Conservation (phyloP, 2,797 vertebrate species). For the Echiichthys vipera region DNA sequence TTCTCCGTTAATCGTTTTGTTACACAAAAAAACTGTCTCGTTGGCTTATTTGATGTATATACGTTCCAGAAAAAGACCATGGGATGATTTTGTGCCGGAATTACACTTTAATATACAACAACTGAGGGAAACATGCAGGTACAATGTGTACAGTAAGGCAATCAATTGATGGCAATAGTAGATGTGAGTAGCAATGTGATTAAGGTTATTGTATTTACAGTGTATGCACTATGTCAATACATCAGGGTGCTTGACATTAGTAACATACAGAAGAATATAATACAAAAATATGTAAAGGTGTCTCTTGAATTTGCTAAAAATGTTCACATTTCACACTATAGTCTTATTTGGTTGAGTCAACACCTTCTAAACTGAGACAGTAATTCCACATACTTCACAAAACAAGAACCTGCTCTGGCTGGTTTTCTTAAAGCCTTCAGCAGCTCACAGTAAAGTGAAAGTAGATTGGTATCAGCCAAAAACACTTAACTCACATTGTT, state of each 20-base stretch:
- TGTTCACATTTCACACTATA: not conserved
- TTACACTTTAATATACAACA: not conserved
- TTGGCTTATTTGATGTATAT: too few species aligned
- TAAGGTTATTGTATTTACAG: not conserved
- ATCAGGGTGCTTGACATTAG: not conserved
- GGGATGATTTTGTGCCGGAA: too few species aligned
- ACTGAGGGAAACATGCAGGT: not conserved
- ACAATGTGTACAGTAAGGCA: not conserved
- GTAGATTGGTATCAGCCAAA: not conserved
- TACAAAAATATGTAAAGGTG: not conserved
- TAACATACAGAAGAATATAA: not conserved
- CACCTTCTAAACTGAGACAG: too few species aligned
- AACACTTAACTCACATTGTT: constrained; percentile 8
- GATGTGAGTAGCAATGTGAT: not conserved
- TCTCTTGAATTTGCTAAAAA: not conserved
- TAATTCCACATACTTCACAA: not conserved
- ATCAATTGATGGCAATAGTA: not conserved
- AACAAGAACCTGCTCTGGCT: not conserved
- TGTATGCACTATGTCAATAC: not conserved
- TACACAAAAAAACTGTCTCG: too few species aligned
- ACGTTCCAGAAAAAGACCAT: too few species aligned
- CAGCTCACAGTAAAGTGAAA: not conserved
- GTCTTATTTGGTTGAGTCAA: not conserved
- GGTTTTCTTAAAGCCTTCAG: not conserved
- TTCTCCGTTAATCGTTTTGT: too few species aligned